phyloP scores from a whole-genome alignment of 1,140 invertebrate species.

The Apis florea region DNA sequence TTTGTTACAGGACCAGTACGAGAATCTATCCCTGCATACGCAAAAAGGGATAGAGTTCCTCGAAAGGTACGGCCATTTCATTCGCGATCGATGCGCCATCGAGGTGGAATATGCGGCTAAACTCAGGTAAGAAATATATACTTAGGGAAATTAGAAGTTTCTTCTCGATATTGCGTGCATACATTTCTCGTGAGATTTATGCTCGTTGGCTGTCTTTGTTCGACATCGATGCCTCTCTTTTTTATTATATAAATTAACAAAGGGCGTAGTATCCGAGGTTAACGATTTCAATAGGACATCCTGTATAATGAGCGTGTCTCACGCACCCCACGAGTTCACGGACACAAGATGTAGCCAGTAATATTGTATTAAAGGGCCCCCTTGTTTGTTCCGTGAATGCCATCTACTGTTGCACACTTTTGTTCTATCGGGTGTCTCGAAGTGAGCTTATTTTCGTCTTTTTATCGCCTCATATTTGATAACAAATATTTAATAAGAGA shows the following conservation, averaged over 20 bases:
- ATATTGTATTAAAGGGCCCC: slow-evolving; percentile 69
- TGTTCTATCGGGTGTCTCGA: slow-evolving; percentile 55
- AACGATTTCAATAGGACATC: slow-evolving; percentile 64
- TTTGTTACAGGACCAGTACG: slow-evolving; percentile 94
- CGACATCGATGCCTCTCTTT: slow-evolving; percentile 26
- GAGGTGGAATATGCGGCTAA: slow-evolving; percentile 98
- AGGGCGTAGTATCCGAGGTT: slow-evolving; percentile 48
- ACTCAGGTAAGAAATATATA: slow-evolving; percentile 89
- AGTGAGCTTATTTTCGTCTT: neutral
- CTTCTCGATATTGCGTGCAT: neutral
- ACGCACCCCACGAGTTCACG: slow-evolving; percentile 69
- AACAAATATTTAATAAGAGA: neutral
- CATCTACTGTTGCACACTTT: slow-evolving; percentile 62
- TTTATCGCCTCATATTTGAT: neutral
- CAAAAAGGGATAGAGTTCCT: slow-evolving; percentile 98
- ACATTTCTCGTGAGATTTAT: neutral
- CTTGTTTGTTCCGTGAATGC: slow-evolving; percentile 70
- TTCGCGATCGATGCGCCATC: slow-evolving; percentile 95
- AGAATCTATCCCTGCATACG: slow-evolving; percentile 96
- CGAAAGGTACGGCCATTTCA: slow-evolving; percentile 96
- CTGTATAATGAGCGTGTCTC: slow-evolving; percentile 62
- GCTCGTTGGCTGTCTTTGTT: neutral
- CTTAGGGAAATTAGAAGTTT: neutral
- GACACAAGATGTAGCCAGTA: slow-evolving; percentile 61
- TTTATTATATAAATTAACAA: slow-evolving; percentile 35